A percentile compares a stretch with the other conserved stretches of the same genome.
These are phyloP conservation scores for Drosophila prosaltans DNA, from an alignment of 1,140 invertebrate genomes.

Conservation along the genomic window DNA sequence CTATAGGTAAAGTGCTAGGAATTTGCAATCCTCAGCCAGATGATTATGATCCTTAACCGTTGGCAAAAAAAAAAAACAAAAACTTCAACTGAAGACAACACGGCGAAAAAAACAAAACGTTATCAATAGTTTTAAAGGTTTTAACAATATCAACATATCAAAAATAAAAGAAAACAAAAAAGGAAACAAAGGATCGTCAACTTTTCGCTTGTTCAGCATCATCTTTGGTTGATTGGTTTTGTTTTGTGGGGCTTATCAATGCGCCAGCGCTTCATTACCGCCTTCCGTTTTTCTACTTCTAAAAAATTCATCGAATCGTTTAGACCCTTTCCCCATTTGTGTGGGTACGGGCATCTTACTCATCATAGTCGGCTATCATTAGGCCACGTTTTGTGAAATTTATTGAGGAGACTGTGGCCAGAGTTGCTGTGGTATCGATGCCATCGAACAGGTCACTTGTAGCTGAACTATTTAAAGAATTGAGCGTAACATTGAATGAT, in stretches of 20 bases:
- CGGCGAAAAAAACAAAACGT: background rate
- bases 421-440: slow-evolving; percentile 60
- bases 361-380: slow-evolving; percentile 74
- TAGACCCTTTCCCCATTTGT: background rate
- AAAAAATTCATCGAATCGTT: background rate
- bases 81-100: background rate
- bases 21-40: background rate
- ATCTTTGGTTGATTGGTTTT: slow-evolving; percentile 47
- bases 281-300: slow-evolving; percentile 7
- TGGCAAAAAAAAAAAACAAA: slow-evolving; percentile 24
- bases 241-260: slow-evolving; percentile 15
- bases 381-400: slow-evolving; percentile 76
- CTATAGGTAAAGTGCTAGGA: slow-evolving; percentile 24
- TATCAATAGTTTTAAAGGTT: background rate
- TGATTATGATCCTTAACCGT: slow-evolving; percentile 8
- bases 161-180: background rate
- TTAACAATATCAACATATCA: background rate
- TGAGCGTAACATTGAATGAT: slow-evolving; percentile 69
- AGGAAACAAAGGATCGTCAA: slow-evolving; percentile 16
- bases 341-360: slow-evolving; percentile 39
- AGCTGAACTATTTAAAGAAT: slow-evolving; percentile 69
- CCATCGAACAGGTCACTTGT: slow-evolving; percentile 71
- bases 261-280: slow-evolving; percentile 48
- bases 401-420: slow-evolving; percentile 58
- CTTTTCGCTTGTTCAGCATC: background rate